phyloP scores from a whole-genome alignment of 2,113 vertebrate species.

The Pelvicachromis taeniatus region DNA sequence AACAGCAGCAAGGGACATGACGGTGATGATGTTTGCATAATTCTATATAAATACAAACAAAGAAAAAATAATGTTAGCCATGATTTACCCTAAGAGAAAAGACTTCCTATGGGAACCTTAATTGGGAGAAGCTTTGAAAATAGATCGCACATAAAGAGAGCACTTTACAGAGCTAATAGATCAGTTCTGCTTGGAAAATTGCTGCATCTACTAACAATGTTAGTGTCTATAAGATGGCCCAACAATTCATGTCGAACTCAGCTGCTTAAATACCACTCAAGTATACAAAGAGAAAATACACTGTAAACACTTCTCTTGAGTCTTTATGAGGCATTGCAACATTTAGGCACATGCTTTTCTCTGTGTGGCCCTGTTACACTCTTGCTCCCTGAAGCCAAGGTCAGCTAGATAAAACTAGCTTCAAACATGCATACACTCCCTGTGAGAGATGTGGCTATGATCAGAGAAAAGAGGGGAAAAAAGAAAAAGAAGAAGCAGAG shows the following conservation, averaged over 20 bases:
- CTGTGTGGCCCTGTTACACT: constrained; percentile 32
- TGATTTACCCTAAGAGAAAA: too few relatives aligned
- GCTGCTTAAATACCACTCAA: background rate
- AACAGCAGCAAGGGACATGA: background rate
- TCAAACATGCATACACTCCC: constrained; percentile 8
- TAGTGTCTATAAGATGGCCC: background rate
- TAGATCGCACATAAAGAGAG: background rate
- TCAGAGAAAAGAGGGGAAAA: background rate
- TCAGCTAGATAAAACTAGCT: constrained; percentile 43
- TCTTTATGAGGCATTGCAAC: constrained; percentile 14
- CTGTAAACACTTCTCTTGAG: background rate
- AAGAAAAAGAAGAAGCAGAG: background rate
- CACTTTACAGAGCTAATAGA: background rate
- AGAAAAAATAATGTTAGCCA: too few relatives aligned
- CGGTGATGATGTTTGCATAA: background rate
- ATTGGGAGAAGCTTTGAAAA: background rate
- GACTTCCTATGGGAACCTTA: background rate
- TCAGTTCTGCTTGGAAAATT: background rate
- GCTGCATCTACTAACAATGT: background rate
- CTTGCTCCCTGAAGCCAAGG: constrained; percentile 39
- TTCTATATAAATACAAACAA: too few relatives aligned
- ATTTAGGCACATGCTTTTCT: constrained; percentile 26
- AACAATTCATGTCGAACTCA: background rate
- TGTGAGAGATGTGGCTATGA: constrained; percentile 8
- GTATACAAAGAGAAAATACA: background rate